Evolutionary conservation across 2,113 vertebrate genomes (phyloP).

Genomic region (Neoarius graeffei): DNA sequence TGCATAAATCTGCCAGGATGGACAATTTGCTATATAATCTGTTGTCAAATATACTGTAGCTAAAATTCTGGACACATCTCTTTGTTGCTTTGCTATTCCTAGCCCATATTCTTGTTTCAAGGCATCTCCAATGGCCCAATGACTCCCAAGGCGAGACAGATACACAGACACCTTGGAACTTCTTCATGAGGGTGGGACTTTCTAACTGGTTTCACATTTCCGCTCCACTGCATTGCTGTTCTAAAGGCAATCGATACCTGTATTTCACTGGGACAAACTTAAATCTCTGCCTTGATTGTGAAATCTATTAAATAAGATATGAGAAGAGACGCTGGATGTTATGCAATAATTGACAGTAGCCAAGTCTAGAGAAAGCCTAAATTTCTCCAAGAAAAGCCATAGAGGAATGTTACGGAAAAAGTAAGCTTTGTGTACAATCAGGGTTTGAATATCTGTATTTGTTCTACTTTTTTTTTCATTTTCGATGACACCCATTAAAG

Average conservation of each 20-base stretch:
- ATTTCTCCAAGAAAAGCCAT: neutral
- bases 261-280: constrained; percentile 26
- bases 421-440: neutral
- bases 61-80: constrained; percentile 38
- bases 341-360: neutral
- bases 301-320: constrained; percentile 33
- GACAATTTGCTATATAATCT: neutral
- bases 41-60: constrained; percentile 19
- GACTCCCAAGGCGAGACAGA: constrained; percentile 30
- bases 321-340: constrained; percentile 4
- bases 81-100: constrained; percentile 37
- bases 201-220: constrained; percentile 35
- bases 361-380: neutral
- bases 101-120: constrained; percentile 31
- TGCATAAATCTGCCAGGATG: neutral
- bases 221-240: constrained; percentile 14
- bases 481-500: too few species aligned
- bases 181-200: constrained; percentile 37
- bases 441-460: neutral
- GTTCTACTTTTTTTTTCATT: too few species aligned
- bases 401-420: neutral
- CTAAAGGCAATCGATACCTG: constrained; percentile 40
- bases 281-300: constrained; percentile 34
- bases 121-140: constrained; percentile 21
- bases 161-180: constrained; percentile 15